phyloP scores from a whole-genome alignment of 1,140 invertebrate genomes.

The Leguminivora glycinivorella region DNA sequence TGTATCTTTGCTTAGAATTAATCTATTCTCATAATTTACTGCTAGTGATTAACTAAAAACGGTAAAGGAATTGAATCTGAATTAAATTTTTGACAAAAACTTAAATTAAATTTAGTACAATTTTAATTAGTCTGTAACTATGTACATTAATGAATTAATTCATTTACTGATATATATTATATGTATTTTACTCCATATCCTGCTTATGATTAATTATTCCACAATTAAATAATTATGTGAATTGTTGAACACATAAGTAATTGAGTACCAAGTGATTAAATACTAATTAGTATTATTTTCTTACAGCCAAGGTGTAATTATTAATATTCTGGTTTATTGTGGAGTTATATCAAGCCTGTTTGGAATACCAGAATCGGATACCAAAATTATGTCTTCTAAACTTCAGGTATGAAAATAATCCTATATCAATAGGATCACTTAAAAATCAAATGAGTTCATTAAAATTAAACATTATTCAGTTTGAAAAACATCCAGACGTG shows the following conservation, averaged over 20 bases:
- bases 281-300: constrained; percentile 38
- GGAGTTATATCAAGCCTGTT: constrained; percentile 83
- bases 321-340: constrained; percentile 90
- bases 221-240: background rate
- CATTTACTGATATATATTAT: background rate
- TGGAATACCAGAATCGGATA: constrained; percentile 81
- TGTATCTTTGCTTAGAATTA: no score
- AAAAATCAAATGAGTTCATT: no score
- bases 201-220: background rate
- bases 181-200: background rate
- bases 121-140: no score
- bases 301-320: constrained; percentile 94
- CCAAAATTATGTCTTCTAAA: constrained; percentile 86
- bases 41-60: no score
- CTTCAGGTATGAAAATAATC: constrained; percentile 83
- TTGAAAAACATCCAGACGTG: no score
- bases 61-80: no score
- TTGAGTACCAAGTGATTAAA: background rate
- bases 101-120: no score
- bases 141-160: no score
- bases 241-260: constrained; percentile 12
- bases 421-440: no score
- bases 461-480: no score
- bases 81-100: no score
- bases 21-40: no score